Evolutionary conservation across 2,888 invertebrate genomes (phyloP).

Genomic region (Mesochorus sp.): DNA sequence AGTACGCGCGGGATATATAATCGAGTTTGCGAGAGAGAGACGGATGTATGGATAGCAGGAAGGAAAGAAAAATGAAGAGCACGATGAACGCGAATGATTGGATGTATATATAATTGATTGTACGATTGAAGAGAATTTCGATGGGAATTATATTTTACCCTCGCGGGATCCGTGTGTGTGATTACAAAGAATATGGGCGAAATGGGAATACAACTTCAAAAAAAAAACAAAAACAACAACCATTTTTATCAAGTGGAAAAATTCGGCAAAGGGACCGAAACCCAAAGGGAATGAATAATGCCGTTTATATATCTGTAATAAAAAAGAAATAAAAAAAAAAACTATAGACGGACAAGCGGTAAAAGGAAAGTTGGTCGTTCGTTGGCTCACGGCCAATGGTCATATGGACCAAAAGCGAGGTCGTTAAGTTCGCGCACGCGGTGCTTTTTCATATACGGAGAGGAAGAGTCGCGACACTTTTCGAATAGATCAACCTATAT

Average conservation of each 20-base stretch:
- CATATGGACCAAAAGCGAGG: conserved; percentile 59
- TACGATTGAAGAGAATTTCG: conserved; percentile 18
- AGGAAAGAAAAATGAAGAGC: conserved; percentile 19
- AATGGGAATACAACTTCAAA: not conserved
- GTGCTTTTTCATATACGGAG: conserved; percentile 45
- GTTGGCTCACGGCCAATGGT: conserved; percentile 67
- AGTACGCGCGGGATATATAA: conserved; percentile 32
- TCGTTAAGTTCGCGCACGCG: conserved; percentile 68
- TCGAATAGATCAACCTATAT: conserved; percentile 21
- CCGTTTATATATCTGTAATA: conserved; percentile 7
- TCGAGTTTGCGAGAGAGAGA: conserved; percentile 13
- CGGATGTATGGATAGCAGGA: too few species aligned
- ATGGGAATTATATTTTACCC: not conserved
- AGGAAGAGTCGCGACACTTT: conserved; percentile 58
- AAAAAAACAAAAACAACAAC: not conserved
- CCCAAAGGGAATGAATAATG: conserved; percentile 1
- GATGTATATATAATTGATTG: conserved; percentile 35
- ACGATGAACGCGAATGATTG: conserved; percentile 12
- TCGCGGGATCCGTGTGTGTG: not conserved
- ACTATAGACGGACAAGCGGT: not conserved
- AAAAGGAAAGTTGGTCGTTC: conserved; percentile 35
- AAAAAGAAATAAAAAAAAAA: not conserved
- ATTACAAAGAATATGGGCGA: not conserved
- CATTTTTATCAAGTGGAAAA: not conserved
- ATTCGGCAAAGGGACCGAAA: not conserved